phyloP scores from a whole-genome alignment of 1,140 invertebrate genomes.

The Sipha flava region DNA sequence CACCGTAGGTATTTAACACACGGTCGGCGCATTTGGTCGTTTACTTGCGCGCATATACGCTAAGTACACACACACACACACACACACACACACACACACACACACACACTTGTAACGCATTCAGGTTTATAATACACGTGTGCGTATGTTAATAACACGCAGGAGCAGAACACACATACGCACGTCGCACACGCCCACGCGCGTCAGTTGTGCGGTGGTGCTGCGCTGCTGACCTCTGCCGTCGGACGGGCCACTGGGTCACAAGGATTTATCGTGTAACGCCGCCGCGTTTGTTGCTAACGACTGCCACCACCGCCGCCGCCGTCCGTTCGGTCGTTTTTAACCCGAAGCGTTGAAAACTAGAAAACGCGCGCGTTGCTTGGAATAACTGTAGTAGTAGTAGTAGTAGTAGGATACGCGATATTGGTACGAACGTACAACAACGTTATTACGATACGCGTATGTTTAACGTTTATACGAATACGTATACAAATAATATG shows the following conservation, averaged over 20 bases:
- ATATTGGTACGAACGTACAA: no score
- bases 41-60: neutral
- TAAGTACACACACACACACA: neutral
- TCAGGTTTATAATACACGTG: neutral
- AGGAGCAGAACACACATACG: neutral
- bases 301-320: neutral
- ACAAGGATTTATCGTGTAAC: constrained; percentile 18
- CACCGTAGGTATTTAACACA: neutral
- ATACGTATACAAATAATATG: no score
- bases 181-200: neutral
- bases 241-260: constrained; percentile 20
- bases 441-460: no score
- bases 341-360: constrained; percentile 19
- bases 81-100: neutral
- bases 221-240: neutral
- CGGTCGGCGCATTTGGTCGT: neutral
- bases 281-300: neutral
- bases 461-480: no score
- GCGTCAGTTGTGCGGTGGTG: neutral
- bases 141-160: neutral
- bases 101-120: neutral
- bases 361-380: neutral
- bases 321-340: no score
- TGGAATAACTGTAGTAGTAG: no score
- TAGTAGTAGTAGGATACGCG: no score